Evolutionary conservation across 2,113 vertebrate genomes (phyloP).

Genomic region (Nerophis lumbriciformis): DNA sequence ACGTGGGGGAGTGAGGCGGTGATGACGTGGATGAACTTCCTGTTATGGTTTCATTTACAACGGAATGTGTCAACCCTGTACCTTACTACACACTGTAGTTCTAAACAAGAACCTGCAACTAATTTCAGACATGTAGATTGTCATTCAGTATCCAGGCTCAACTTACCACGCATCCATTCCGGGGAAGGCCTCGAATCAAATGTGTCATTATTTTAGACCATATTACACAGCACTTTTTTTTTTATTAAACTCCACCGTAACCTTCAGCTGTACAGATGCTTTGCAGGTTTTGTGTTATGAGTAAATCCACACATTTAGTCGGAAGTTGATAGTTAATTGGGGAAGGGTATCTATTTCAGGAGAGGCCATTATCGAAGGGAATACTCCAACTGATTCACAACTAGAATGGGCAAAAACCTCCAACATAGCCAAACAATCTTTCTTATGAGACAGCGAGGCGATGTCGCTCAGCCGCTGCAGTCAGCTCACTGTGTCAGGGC

Average conservation of each 20-base stretch:
- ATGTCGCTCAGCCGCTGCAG: no score
- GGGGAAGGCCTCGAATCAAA: neutral
- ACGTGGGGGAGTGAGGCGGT: neutral
- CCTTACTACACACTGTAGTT: slow-evolving; percentile 1
- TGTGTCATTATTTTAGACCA: no score
- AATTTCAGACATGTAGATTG: neutral
- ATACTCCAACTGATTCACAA: no score
- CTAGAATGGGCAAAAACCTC: no score
- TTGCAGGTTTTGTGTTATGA: neutral
- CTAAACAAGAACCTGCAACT: neutral
- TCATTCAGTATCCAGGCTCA: neutral
- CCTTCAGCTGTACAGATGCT: neutral
- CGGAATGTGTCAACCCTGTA: slow-evolving; percentile 12
- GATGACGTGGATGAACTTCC: slow-evolving; percentile 39
- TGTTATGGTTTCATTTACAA: slow-evolving; percentile 39
- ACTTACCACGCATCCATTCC: neutral
- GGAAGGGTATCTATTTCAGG: no score
- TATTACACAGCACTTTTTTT: no score
- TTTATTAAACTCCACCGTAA: neutral
- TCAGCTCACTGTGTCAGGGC: no score
- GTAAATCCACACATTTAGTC: neutral
- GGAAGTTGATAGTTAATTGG: neutral
- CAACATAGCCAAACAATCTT: no score
- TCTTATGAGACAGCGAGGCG: no score
- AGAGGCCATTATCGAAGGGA: no score